A percentile compares a stretch with the other conserved stretches of the same genome.
These are phyloP conservation scores for Diadema setosum DNA, from an alignment of 35 echinoderm and acorn worm genomes.

Conservation along the genomic window DNA sequence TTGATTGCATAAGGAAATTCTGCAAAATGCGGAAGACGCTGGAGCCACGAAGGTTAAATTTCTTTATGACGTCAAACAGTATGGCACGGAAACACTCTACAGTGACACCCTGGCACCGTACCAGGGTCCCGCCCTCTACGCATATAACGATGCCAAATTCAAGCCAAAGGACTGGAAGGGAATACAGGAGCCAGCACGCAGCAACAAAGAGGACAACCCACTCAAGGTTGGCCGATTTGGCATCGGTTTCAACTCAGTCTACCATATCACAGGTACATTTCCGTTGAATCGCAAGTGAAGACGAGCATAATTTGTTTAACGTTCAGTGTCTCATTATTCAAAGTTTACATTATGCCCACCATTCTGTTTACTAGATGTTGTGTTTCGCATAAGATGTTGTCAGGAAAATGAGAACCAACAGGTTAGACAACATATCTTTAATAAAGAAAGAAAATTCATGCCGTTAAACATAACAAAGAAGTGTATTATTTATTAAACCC, in stretches of 20 bases:
- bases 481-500: too few species aligned
- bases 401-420: too few species aligned
- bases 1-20: constrained; percentile 27
- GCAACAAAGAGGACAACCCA: constrained; percentile 62
- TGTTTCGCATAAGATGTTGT: too few species aligned
- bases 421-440: too few species aligned
- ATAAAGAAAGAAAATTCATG: too few species aligned
- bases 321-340: too few species aligned
- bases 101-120: not conserved
- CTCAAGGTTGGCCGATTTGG: constrained; percentile 96
- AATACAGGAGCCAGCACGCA: constrained; percentile 65
- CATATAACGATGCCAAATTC: constrained; percentile 80
- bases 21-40: constrained; percentile 95
- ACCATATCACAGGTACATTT: constrained; percentile 94
- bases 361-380: too few species aligned
- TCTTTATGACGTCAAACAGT: constrained; percentile 55
- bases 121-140: constrained; percentile 74
- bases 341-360: too few species aligned
- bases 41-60: constrained; percentile 66
- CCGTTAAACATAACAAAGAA: too few species aligned
- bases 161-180: constrained; percentile 56
- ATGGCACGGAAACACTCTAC: constrained; percentile 33
- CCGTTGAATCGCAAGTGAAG: too few species aligned
- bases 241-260: constrained; percentile 90
- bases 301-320: too few species aligned